Conservation (phyloP, 2,888 invertebrate genomes). For the Chirona hameri region DNA sequence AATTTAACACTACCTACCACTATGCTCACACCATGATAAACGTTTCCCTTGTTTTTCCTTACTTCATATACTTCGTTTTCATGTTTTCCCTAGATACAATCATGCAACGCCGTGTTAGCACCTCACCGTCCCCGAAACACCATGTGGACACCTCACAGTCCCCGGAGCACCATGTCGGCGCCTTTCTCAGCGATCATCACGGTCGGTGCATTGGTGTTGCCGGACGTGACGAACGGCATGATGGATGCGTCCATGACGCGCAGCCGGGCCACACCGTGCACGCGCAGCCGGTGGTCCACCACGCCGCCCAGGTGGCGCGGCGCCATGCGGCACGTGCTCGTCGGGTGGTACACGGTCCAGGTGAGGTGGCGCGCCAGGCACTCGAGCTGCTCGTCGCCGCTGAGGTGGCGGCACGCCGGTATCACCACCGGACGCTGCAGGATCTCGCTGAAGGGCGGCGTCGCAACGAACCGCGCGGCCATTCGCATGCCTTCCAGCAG, state of each 20-base stretch:
- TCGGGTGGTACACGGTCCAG: constrained; percentile 50
- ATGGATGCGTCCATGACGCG: constrained; percentile 46
- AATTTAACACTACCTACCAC: no score
- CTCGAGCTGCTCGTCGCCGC: neutral
- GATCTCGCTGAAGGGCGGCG: neutral
- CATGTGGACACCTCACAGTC: neutral
- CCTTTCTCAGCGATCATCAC: constrained; percentile 90
- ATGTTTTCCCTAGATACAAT: no score
- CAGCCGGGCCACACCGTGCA: constrained; percentile 42
- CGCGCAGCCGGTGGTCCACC: constrained; percentile 31
- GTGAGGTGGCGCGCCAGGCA: neutral
- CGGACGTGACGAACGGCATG: constrained; percentile 44
- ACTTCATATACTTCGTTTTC: no score
- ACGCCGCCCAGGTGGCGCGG: neutral
- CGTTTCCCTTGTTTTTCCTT: no score
- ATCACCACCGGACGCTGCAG: neutral
- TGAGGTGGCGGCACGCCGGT: neutral
- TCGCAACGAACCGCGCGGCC: constrained; percentile 37
- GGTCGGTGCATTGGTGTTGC: constrained; percentile 45
- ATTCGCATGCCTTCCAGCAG: constrained; percentile 38
- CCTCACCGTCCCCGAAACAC: neutral
- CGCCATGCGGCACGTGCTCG: constrained; percentile 81
- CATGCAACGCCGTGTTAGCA: neutral
- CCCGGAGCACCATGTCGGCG: constrained; percentile 65
- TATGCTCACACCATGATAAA: no score